Conservation (phyloP, 2,797 vertebrate genomes). For the Staurois parvus region DNA sequence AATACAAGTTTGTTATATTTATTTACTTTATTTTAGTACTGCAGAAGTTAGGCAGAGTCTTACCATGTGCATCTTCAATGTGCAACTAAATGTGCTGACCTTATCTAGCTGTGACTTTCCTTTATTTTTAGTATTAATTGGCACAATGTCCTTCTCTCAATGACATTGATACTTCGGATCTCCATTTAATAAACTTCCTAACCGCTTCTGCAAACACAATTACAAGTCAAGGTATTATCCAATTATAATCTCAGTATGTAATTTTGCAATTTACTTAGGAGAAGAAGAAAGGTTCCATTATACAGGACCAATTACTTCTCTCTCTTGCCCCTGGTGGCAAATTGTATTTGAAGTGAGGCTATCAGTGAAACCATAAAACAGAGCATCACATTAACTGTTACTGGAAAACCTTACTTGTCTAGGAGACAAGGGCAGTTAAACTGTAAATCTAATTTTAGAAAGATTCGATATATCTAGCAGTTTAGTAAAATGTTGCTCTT, state of each 20-base stretch:
- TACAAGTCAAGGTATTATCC: slow-evolving; percentile 41
- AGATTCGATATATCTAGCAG: neutral
- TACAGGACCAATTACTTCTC: slow-evolving; percentile 32
- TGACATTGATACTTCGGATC: slow-evolving; percentile 47
- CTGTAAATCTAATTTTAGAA: neutral
- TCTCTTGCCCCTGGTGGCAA: slow-evolving; percentile 21
- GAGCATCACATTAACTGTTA: neutral
- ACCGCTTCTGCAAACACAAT: slow-evolving; percentile 39
- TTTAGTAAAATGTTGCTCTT: neutral
- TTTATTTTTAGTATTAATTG: slow-evolving; percentile 52
- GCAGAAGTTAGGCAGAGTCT: too few species aligned
- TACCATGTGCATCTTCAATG: neutral
- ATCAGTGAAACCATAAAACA: slow-evolving; percentile 27
- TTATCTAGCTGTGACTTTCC: slow-evolving; percentile 20
- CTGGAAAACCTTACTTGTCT: neutral
- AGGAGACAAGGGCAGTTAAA: neutral
- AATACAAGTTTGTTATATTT: neutral
- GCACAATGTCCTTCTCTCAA: slow-evolving; percentile 38
- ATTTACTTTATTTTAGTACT: too few species aligned
- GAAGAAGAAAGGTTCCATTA: slow-evolving; percentile 27
- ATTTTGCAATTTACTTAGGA: slow-evolving; percentile 23
- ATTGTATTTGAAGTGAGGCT: slow-evolving; percentile 18
- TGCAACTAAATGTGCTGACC: slow-evolving; percentile 39
- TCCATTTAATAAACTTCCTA: slow-evolving; percentile 29
- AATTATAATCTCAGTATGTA: slow-evolving; percentile 52